Conservation (phyloP, 2,113 vertebrate species). For the Gallinago jamesoni region DNA sequence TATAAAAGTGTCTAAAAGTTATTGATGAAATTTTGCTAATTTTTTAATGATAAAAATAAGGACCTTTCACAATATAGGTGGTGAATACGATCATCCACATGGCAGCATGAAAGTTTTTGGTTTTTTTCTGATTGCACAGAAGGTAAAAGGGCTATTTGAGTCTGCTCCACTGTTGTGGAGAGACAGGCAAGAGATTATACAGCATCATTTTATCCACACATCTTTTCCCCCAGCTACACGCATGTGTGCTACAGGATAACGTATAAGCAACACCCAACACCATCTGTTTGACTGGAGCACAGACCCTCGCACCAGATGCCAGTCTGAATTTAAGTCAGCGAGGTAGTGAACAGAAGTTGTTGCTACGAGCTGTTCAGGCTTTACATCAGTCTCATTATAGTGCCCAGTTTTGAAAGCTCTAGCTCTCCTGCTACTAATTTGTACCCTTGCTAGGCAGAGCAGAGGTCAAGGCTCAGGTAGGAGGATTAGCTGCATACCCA, state of each 20-base stretch:
- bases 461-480: background rate
- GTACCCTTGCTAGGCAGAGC: background rate
- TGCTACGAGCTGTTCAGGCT: background rate
- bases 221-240: background rate
- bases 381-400: fast-evolving
- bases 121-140: background rate
- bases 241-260: background rate
- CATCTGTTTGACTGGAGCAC: background rate
- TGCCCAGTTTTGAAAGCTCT: background rate
- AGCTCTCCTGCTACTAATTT: background rate
- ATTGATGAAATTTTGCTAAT: background rate
- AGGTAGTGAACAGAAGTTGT: background rate
- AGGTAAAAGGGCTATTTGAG: background rate
- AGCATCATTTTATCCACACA: background rate
- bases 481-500: background rate
- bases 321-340: background rate
- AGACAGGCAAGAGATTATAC: background rate
- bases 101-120: background rate
- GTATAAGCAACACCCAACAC: background rate
- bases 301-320: background rate
- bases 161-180: background rate
- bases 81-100: background rate
- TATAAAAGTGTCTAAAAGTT: background rate
- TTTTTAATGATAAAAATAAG: background rate
- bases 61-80: background rate